Conservation (phyloP, 2,797 vertebrate species). For the Paratrypauchen microcephalus region DNA sequence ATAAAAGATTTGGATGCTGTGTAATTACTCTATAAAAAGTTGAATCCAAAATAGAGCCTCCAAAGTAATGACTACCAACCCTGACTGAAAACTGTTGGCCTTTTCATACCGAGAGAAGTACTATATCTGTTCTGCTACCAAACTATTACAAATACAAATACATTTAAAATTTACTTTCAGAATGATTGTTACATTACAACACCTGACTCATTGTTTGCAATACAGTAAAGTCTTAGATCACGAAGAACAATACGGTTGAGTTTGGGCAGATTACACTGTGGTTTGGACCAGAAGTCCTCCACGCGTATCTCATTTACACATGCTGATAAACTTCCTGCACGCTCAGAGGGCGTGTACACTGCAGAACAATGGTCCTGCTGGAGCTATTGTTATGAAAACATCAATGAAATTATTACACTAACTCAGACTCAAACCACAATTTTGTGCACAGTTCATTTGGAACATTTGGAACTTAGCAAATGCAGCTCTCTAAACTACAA, state of each 20-base stretch:
- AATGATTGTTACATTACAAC: background rate
- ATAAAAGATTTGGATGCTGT: background rate
- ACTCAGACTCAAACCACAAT: background rate
- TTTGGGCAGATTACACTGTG: background rate
- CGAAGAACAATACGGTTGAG: background rate
- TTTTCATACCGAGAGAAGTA: no score
- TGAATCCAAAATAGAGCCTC: background rate
- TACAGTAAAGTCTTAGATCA: background rate
- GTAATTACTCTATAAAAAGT: no score
- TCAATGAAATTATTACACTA: background rate
- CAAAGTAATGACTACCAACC: background rate
- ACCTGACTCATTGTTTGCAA: background rate
- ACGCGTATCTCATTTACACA: background rate
- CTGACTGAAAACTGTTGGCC: no score
- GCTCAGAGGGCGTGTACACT: background rate
- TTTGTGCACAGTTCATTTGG: background rate
- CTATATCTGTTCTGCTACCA: no score
- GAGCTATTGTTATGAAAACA: background rate
- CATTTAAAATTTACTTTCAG: background rate
- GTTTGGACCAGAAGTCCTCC: background rate
- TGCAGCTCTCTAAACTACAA: background rate
- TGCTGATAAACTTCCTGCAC: background rate
- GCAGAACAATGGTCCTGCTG: background rate
- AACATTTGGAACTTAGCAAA: background rate
- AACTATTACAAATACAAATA: no score